Evolutionary conservation across 1,140 invertebrate genomes (phyloP), one percentile per base, ranked within the genome.

Genomic region (Campoletis sonorensis): DNA sequence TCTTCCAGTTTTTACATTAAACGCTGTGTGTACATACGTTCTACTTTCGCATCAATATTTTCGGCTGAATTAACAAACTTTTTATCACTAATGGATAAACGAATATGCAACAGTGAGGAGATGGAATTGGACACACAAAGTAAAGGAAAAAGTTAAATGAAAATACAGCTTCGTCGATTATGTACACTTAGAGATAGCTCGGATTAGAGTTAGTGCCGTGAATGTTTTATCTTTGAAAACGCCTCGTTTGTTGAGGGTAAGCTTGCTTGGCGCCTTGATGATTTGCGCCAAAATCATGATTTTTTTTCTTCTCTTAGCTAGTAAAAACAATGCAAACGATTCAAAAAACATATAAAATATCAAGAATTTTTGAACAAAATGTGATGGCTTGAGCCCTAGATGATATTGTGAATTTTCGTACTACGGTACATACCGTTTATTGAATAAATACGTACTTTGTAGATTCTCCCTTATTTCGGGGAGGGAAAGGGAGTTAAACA

Each of bases 381-480:
- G 30, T 33, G 11, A 70, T 33, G 11, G 15, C 26, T 70, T n/a
- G 30, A 70, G 30, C 13, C 67, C 27, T 70, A 21, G 30, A 70
- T 33, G 30, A 75, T 75, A 75, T 54, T 75, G 72, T 75, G 49
- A 75, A 75, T 75, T 75, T 75, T 75, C 72, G 51, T 75, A 75
- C 72, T 51, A 30, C 72, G 72, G 72, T 75, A 54, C 11, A 54
- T 18, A 51, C 45, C 72, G 72, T 54, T 54, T 16, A 75, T 75
- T 54, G 40, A 54, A 75, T 37, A n/a, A n/a, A 71, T 54, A 54
- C 72, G 49, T 75, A 75, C 51, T 75, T 13, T 51, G n/a, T 75
- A 75, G 72, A 26, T 54, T 30, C 72, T 75, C 72, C 72, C n/a
- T 21, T 26, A 54, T 33, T 45, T 45, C 40, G 40, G 11, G 10